These are phyloP conservation scores for Myotis brandtii DNA, from an alignment of 2,113 vertebrate species.

Conservation along the genomic window DNA sequence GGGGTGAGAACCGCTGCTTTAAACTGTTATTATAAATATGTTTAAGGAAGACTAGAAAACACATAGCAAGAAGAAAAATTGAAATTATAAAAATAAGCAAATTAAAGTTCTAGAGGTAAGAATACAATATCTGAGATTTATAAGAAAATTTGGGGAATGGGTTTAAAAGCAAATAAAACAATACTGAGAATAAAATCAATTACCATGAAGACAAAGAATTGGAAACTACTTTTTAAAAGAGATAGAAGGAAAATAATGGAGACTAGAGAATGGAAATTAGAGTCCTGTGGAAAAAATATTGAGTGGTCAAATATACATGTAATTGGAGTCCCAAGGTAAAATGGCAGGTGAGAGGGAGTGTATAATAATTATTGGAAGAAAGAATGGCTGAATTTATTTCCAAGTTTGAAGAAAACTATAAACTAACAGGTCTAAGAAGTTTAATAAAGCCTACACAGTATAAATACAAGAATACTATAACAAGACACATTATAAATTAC, in stretches of 20 bases:
- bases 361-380: not conserved
- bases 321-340: not conserved
- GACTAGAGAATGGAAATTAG: not conserved
- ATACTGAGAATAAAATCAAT: not conserved
- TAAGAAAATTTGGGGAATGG: not conserved
- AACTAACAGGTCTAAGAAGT: not conserved
- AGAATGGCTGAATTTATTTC: not conserved
- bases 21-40: too few species aligned
- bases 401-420: not conserved
- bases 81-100: not conserved
- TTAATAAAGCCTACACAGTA: not conserved
- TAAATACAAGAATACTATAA: not conserved
- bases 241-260: not conserved
- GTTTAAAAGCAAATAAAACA: not conserved
- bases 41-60: not conserved
- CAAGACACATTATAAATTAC: not conserved
- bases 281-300: not conserved
- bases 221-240: not conserved
- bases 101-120: not conserved
- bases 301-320: not conserved
- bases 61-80: not conserved
- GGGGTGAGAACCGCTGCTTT: too few species aligned
- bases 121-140: not conserved
- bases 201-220: not conserved
- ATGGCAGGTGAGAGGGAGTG: not conserved